These are phyloP conservation scores for Amphipyra berbera DNA, from an alignment of 2,888 invertebrate genomes.

Conservation along the genomic window DNA sequence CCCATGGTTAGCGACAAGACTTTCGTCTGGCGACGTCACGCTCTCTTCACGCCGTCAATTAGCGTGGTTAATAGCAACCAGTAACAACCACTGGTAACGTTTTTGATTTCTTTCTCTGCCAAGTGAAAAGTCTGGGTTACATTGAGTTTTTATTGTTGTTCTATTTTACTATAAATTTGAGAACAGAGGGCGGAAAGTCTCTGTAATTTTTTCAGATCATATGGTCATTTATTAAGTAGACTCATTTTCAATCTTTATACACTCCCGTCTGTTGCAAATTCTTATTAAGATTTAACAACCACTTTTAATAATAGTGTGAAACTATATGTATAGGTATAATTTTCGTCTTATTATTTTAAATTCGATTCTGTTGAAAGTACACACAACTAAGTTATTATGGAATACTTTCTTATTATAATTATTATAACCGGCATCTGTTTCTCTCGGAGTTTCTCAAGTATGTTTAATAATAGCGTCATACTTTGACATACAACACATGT, in stretches of 20 bases:
- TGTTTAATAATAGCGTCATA: conserved; percentile 30
- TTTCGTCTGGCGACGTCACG: conserved; percentile 69
- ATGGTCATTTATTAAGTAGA: too few species aligned
- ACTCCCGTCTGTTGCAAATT: too few species aligned
- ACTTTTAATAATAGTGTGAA: too few species aligned
- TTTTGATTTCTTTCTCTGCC: conserved; percentile 57
- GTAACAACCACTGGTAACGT: conserved; percentile 39
- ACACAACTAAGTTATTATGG: conserved; percentile 8
- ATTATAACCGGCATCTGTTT: conserved; percentile 38
- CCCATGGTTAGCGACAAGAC: conserved; percentile 49
- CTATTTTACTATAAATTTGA: neutral
- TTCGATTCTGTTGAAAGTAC: neutral
- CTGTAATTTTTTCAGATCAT: too few species aligned
- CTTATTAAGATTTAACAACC: too few species aligned
- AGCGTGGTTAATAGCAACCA: conserved; percentile 71
- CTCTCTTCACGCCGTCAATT: conserved; percentile 79
- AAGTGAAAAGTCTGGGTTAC: conserved; percentile 44
- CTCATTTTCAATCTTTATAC: too few species aligned
- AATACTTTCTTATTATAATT: conserved; percentile 43
- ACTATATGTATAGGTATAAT: too few species aligned
- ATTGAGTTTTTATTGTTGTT: conserved; percentile 2
- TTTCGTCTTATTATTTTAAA: neutral
- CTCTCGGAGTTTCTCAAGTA: conserved; percentile 38
- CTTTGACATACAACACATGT: conserved; percentile 44
- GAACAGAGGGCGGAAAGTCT: too few species aligned